A percentile compares a stretch with the other conserved stretches of the same genome.
Evolutionary conservation across 2,113 vertebrate species (phyloP).

Genomic region (Alexandromys fortis): DNA sequence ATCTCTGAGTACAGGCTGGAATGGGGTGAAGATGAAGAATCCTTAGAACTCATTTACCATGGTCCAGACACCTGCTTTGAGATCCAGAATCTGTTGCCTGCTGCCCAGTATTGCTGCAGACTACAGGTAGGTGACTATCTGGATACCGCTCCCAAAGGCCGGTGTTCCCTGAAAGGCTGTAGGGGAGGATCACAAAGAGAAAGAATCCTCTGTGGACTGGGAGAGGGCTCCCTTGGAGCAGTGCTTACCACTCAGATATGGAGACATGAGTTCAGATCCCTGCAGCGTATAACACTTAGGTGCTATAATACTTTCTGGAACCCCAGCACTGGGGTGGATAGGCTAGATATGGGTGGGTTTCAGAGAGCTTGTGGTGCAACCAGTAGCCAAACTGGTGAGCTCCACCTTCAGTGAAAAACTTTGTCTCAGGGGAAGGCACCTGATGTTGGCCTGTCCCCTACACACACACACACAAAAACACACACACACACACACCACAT

Average conservation of each 20-base stretch:
- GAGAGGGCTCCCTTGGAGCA: background rate
- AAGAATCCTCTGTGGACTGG: background rate
- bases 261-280: background rate
- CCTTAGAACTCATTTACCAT: conserved; percentile 91
- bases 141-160: background rate
- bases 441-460: background rate
- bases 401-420: background rate
- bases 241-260: background rate
- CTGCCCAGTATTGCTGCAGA: conserved; percentile 94
- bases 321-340: background rate
- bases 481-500: background rate
- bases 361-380: background rate
- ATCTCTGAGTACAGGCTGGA: conserved; percentile 97
- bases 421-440: too few species aligned
- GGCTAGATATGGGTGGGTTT: background rate
- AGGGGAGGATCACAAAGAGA: background rate
- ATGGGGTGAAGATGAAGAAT: conserved; percentile 94
- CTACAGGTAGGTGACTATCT: conserved; percentile 87
- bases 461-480: too few species aligned
- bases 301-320: background rate
- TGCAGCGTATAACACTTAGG: background rate
- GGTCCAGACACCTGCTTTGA: conserved; percentile 93
- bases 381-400: background rate
- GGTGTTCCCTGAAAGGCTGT: background rate
- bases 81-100: conserved; percentile 90